These are phyloP conservation scores for Tokudaia tokunoshimensis DNA, from an alignment of 2,797 vertebrate genomes.

Conservation along the genomic window DNA sequence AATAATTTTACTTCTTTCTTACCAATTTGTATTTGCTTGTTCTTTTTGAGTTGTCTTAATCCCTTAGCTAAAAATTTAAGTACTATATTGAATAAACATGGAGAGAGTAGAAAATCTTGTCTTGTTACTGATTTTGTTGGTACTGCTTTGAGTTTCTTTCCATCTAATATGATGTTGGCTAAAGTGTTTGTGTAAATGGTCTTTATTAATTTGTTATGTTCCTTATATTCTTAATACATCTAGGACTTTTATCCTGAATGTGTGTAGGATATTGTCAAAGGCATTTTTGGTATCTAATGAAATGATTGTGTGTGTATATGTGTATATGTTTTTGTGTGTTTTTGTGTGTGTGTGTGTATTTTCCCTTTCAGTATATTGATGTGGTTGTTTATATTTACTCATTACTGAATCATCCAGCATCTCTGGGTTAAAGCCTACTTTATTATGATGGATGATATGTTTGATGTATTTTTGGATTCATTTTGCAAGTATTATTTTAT, in stretches of 20 bases:
- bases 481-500: too few relatives aligned
- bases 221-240: neutral
- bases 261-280: neutral
- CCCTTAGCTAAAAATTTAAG: neutral
- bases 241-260: neutral
- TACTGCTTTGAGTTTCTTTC: neutral
- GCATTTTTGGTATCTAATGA: neutral
- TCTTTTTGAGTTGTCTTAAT: neutral
- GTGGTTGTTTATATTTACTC: neutral
- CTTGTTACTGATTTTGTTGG: neutral
- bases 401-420: neutral
- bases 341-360: neutral
- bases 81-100: neutral
- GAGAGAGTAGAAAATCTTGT: neutral
- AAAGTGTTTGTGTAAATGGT: neutral
- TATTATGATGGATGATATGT: neutral
- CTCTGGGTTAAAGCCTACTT: neutral
- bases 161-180: neutral
- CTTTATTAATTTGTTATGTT: neutral
- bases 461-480: neutral
- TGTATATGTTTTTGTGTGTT: too few relatives aligned
- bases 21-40: neutral
- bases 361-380: neutral
- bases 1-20: neutral
- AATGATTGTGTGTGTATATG: too few relatives aligned